phyloP scores from a whole-genome alignment of 1,140 invertebrate genomes.

The Lepidurus apus region DNA sequence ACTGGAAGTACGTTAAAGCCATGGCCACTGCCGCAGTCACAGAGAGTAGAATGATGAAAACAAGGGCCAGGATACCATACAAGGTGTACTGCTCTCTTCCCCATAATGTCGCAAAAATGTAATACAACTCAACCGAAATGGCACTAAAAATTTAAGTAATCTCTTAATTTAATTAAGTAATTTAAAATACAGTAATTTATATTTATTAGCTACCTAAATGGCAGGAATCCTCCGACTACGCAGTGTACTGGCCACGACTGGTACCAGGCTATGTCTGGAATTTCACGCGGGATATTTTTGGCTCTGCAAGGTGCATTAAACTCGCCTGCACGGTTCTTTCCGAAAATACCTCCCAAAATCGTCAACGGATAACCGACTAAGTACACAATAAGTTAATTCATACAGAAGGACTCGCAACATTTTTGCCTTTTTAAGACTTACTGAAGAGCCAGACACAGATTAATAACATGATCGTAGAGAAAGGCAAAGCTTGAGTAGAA shows the following conservation, averaged over 20 bases:
- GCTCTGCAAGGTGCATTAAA: conserved; percentile 52
- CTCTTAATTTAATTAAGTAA: conserved; percentile 31
- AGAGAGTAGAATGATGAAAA: conserved; percentile 50
- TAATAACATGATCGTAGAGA: conserved; percentile 49
- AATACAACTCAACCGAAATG: conserved; percentile 54
- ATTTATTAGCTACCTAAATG: conserved; percentile 47
- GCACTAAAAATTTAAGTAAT: conserved; percentile 43
- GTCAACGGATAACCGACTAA: conserved; percentile 53
- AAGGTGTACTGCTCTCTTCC: conserved; percentile 51
- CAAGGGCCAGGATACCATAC: conserved; percentile 50
- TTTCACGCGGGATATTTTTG: conserved; percentile 52
- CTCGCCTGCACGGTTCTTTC: conserved; percentile 48
- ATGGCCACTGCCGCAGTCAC: conserved; percentile 53
- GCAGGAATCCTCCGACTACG: conserved; percentile 51
- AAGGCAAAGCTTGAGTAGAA: conserved; percentile 53
- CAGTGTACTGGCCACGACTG: conserved; percentile 48
- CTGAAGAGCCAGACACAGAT: conserved; percentile 50
- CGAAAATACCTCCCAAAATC: conserved; percentile 51
- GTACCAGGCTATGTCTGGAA: conserved; percentile 50
- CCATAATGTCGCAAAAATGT: conserved; percentile 54
- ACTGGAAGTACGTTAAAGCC: conserved; percentile 52
- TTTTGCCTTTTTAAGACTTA: conserved; percentile 40
- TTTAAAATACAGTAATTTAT: background rate
- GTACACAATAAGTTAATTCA: conserved; percentile 27
- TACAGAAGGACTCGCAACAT: background rate